Evolutionary conservation across 1,140 invertebrate genomes (phyloP).

Genomic region (Zaprionus tsacasi): DNA sequence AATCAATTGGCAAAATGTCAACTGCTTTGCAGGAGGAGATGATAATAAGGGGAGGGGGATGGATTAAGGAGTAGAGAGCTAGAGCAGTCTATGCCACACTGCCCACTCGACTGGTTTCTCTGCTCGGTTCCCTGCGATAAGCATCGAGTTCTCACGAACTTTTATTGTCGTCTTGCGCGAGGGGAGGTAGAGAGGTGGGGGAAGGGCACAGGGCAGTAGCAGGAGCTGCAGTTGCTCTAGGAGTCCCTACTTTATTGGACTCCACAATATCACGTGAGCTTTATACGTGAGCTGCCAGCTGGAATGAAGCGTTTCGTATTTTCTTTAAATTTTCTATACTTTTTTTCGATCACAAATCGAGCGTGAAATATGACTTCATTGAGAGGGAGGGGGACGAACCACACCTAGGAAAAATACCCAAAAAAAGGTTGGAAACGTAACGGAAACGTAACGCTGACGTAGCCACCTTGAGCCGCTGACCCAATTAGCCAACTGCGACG

Average conservation of each 20-base stretch:
- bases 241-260: conserved; percentile 30
- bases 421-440: conserved; percentile 4
- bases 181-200: conserved; percentile 9
- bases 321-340: neutral
- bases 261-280: conserved; percentile 34
- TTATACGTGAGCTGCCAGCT: conserved; percentile 35
- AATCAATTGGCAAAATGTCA: conserved; percentile 51
- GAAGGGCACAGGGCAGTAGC: conserved; percentile 12
- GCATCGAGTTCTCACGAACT: conserved; percentile 82
- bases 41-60: neutral
- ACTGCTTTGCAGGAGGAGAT: neutral
- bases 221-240: conserved; percentile 5
- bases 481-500: conserved; percentile 30
- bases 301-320: conserved; percentile 3
- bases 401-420: conserved; percentile 13
- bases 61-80: too few species aligned
- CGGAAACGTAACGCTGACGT: conserved; percentile 24
- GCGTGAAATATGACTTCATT: conserved; percentile 64
- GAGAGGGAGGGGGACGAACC: too few species aligned
- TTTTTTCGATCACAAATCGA: conserved; percentile 41
- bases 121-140: conserved; percentile 63
- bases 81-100: neutral
- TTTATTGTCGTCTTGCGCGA: conserved; percentile 73
- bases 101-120: conserved; percentile 41
- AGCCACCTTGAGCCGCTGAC: conserved; percentile 36